Base-by-base conservation (phyloP, 2,888 invertebrate genomes). In the Noctuana brunneofusca region DNA sequence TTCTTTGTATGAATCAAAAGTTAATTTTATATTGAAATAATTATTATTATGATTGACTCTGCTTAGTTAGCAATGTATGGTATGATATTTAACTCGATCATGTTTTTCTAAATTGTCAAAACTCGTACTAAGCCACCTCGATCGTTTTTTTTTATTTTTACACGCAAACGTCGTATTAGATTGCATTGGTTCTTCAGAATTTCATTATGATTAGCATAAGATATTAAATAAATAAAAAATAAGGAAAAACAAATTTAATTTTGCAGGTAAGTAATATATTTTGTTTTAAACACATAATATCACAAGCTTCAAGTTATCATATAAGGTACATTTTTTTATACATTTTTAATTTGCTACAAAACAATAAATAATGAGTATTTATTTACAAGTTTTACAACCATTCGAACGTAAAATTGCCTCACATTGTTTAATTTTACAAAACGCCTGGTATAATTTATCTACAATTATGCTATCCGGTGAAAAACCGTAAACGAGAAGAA, bases 281-380 rank as follows among this genome's bases (percentile, higher is more conserved):
- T 53, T 46, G 32, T 43, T 59, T 66, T 14, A 27, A 53, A 59
- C 43, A 59, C 46, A 53, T 46, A 70, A 70, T 68, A 71, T 71
- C 70, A 72, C 69, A 71, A 69, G 68, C 67, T 52, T 58, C 9
- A 62, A 22, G 30, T 53, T 46, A 43, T 32, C 0, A 32, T 53
- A 59, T 32, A 35, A 38, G 56, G 70, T 74, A 75, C 64, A 70
- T 74, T 75, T 79, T 46, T 80, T 79, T 78, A 73, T 75, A 70
- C 69, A 73, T 79, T 81, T 81, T 71, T 65, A 69, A 62, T 76
- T 79, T 81, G 79, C 80, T 75, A 74, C 32, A 69, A 72, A 67
- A 78, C 64, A 75, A 75, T 78, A 80, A 81, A 75, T 72, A 72
- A 30, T 52, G 74, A 79, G 75, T 78, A 81, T 76, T 78, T n/a